Base-by-base conservation (phyloP, 2,113 vertebrate species). In the Lagopus leucura region DNA sequence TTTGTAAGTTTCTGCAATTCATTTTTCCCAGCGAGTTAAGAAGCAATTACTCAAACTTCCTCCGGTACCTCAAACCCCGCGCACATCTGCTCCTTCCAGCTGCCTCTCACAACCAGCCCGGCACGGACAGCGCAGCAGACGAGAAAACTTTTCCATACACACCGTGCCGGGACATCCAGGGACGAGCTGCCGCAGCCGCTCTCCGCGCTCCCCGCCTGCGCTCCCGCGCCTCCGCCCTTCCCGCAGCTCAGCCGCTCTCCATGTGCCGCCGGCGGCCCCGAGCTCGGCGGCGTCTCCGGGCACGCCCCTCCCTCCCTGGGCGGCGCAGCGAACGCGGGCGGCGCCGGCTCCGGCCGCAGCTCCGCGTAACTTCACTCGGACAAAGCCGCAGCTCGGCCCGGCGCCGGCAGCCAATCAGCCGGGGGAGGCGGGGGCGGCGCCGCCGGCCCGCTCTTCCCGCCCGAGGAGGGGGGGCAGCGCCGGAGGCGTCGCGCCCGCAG, bases 141-240 rank as follows among this genome's bases (percentile, higher is more conserved):
- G 93, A 45, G 86, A 55, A 96, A 98, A 97, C 88, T 96, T 96
- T 80, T 36, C 43, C 12, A 93, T 93, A 94, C 96, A 96, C 95
- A 92, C 95, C 95, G 96, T 92, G 89, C 95, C 91, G 32, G 96
- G 95, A 55, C 94, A 92, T 78, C 86, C 96, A 86, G 91, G 24
- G 38, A 34, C 27, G 21, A 52, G 36, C 97, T 6, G 30, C 2
- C 82, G 83, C 78, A 95, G 94, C 7, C 48, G 72, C 71, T 42
- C 7, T 88, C 25, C 16, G 64, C 67, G 61, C 55, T 79, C 60
- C 85, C 61, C 30, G 80, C 69, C 17, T 55, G 55, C 55, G 55
- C 28, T 11, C 34, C 60, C 14, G 4, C 36, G 17, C 61, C 9
- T 12, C 61, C 38, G 16, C 16, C 61, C 25, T 15, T 28, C 61